Evolutionary conservation across 2,888 invertebrate species (phyloP), one percentile per base, ranked within the genome.

Genomic region (Plemyria rubiginata): DNA sequence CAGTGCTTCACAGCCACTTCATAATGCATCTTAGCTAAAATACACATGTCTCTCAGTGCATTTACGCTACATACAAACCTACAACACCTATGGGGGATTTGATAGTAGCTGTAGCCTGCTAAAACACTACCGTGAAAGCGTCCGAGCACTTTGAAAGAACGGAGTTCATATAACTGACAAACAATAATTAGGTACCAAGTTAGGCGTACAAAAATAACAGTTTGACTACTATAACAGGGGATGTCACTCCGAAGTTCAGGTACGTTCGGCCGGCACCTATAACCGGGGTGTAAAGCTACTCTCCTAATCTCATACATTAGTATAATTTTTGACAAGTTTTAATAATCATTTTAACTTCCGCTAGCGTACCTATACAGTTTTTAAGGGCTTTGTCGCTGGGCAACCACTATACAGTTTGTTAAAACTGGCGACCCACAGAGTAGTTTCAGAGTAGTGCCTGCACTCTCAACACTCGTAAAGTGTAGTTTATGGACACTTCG

Each of bases 401-500:
- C 4, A 29, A n/a, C n/a, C n/a, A n/a, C n/a, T n/a, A n/a, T n/a
- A n/a, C n/a, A 22, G 22, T 22, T 22, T 22, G 22, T 1, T 1
- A 22, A 22, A 22, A 22, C 22, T 22, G 22, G 1, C 1, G 22
- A 22, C 22, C 22, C 22, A 22, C 22, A 32, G 46, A 54, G 9
- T 2, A 41, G 55, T 66, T 70, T 61, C 61, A 22, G 43, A 62
- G 66, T 67, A 66, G 58, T 38, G 22, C 62, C 57, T 32, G 62
- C 63, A 63, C 62, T 62, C 67, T 67, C 60, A 58, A 53, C 54
- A 57, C 58, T 66, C 67, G 70, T 70, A 70, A 70, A 70, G 58
- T 58, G 65, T 60, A 55, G 57, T 67, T 67, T 67, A 70, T 70
- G 58, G 62, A 66, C 64, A 62, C 62, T 67, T 66, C 45, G 40